phyloP scores from a whole-genome alignment of 1,140 invertebrate genomes.

The Cataglyphis hispanica region DNA sequence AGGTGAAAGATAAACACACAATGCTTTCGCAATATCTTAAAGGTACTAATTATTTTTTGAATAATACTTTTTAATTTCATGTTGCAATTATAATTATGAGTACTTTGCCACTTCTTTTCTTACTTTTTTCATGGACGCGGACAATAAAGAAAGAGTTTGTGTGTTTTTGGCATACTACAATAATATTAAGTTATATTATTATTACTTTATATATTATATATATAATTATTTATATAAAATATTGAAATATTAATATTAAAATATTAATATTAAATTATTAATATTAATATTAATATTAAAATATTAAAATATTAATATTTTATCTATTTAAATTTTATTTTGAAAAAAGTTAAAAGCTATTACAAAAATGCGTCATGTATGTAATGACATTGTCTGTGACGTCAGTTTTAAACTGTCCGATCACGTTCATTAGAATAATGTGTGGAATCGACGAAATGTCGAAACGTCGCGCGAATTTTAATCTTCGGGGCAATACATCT shows the following conservation, averaged over 20 bases:
- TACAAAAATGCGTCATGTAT: constrained; percentile 6
- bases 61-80: background rate
- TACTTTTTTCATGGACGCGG: background rate
- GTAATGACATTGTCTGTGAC: constrained; percentile 28
- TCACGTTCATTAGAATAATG: constrained; percentile 39
- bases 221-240: background rate
- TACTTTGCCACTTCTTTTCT: background rate
- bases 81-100: background rate
- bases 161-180: no score
- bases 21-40: background rate
- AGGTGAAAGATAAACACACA: background rate
- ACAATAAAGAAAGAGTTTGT: no score
- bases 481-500: constrained; percentile 14
- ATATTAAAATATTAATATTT: constrained; percentile 19
- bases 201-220: no score
- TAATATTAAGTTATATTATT: no score
- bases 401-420: background rate
- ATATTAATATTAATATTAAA: background rate
- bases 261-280: constrained; percentile 8
- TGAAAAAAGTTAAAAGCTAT: background rate
- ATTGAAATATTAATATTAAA: constrained; percentile 4
- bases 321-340: background rate
- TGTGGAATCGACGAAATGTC: background rate
- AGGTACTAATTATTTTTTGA: background rate
- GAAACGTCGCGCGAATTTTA: constrained; percentile 49